These are phyloP conservation scores for Catocala nupta DNA, from an alignment of 2,888 invertebrate genomes.

Conservation along the genomic window DNA sequence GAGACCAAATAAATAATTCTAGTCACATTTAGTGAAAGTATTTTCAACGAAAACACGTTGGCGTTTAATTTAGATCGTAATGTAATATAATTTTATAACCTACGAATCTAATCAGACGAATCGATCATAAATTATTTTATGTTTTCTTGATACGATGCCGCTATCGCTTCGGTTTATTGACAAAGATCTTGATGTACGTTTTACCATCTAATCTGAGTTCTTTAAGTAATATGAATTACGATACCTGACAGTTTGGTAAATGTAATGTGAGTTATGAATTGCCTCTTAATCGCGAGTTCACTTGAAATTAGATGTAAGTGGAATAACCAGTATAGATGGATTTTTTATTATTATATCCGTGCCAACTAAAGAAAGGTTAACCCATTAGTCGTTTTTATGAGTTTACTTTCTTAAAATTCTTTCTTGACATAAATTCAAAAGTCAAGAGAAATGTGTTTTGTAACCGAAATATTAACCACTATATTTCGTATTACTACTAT, in stretches of 20 bases:
- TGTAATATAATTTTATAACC: conserved; percentile 38
- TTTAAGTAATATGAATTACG: background rate
- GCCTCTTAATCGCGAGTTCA: too few species aligned
- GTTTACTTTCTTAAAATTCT: background rate
- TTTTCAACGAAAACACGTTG: conserved; percentile 40
- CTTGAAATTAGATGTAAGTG: too few species aligned
- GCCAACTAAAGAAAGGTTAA: too few species aligned
- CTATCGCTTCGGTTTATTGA: conserved; percentile 35
- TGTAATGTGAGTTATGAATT: too few species aligned
- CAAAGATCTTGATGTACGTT: conserved; percentile 14
- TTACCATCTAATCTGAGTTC: conserved; percentile 13
- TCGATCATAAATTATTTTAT: conserved; percentile 44
- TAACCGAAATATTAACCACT: too few species aligned
- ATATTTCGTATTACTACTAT: too few species aligned
- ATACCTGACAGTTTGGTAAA: too few species aligned
- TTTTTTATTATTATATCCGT: too few species aligned
- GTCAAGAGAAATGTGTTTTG: too few species aligned
- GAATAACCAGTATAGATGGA: too few species aligned
- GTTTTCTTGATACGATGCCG: conserved; percentile 29
- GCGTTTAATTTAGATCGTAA: conserved; percentile 48
- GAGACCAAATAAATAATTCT: conserved; percentile 8
- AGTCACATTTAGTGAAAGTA: conserved; percentile 45
- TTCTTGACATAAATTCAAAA: background rate
- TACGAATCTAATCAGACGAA: conserved; percentile 46
- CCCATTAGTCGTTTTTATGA: too few species aligned